Evolutionary conservation across 2,797 vertebrate genomes (phyloP).

Genomic region (Holocentrus rufus): DNA sequence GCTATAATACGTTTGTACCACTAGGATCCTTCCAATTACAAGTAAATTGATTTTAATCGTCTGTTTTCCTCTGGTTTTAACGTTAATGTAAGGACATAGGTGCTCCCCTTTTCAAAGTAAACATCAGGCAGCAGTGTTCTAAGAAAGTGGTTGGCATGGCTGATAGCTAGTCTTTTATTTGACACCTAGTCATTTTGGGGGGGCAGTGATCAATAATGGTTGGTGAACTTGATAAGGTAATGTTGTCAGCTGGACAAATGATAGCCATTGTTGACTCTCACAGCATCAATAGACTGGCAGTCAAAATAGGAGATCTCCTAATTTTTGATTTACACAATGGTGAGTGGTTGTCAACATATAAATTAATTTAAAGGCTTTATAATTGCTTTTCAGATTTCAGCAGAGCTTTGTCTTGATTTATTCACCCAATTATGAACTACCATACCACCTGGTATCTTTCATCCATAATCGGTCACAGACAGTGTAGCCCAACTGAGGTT

Average conservation of each 20-base stretch:
- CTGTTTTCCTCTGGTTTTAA: no score
- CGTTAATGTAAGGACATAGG: not conserved
- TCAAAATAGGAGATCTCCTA: not conserved
- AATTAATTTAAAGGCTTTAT: not conserved
- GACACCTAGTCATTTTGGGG: not conserved
- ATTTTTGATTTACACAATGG: not conserved
- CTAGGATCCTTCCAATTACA: not conserved
- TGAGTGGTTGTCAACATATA: not conserved
- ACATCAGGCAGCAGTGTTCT: conserved; percentile 33
- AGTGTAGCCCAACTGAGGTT: conserved; percentile 5
- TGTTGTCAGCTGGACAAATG: conserved; percentile 3
- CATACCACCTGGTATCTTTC: not conserved
- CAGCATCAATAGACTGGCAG: conserved; percentile 4
- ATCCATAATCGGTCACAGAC: not conserved
- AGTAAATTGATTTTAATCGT: no score
- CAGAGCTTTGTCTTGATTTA: not conserved
- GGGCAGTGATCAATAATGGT: conserved; percentile 3
- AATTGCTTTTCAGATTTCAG: not conserved
- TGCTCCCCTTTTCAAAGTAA: conserved; percentile 37
- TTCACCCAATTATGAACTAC: not conserved
- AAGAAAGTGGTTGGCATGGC: not conserved
- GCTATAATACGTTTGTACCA: not conserved
- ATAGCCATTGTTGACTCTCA: conserved; percentile 16
- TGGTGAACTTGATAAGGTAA: conserved; percentile 6
- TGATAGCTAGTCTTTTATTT: not conserved